Evolutionary conservation across 2,797 vertebrate species (phyloP).

Genomic region (Anabas testudineus): DNA sequence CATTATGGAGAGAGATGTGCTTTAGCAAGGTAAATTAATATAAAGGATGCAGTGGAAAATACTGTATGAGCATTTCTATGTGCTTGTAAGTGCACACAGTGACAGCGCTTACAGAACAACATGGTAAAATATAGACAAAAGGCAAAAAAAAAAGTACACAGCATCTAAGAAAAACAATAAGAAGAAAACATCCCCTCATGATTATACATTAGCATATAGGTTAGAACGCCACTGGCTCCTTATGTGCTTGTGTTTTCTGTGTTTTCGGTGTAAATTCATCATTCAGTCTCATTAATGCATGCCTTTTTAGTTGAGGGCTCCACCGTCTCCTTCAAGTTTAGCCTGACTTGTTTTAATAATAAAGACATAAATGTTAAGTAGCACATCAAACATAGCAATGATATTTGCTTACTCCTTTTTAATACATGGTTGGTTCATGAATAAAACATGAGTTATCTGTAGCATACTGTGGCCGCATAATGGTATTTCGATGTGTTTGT

Average conservation of each 20-base stretch:
- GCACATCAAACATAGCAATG: constrained; percentile 46
- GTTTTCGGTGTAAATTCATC: constrained; percentile 24
- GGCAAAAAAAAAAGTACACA: not conserved
- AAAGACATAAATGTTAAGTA: constrained; percentile 38
- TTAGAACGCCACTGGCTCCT: not conserved
- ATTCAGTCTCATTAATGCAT: constrained; percentile 12
- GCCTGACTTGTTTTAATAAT: constrained; percentile 41
- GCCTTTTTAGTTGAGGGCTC: not conserved
- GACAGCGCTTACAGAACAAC: not conserved
- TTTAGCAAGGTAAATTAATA: constrained; percentile 5
- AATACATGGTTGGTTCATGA: constrained; percentile 52
- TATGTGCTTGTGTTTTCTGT: not conserved
- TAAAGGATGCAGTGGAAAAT: not conserved
- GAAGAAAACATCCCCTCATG: not conserved
- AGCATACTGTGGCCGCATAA: constrained; percentile 56
- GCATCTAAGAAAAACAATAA: not conserved
- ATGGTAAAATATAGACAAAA: not conserved
- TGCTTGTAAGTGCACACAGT: constrained; percentile 1
- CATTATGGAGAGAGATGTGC: not conserved
- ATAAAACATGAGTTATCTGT: constrained; percentile 65
- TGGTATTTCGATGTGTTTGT: constrained; percentile 56
- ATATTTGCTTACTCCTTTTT: constrained; percentile 64
- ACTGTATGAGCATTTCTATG: no score
- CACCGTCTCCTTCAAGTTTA: constrained; percentile 9
- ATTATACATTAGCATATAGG: not conserved